These are phyloP conservation scores for Trididemnum nubilum DNA, from an alignment of 23 tunicate genomes.

Conservation along the genomic window DNA sequence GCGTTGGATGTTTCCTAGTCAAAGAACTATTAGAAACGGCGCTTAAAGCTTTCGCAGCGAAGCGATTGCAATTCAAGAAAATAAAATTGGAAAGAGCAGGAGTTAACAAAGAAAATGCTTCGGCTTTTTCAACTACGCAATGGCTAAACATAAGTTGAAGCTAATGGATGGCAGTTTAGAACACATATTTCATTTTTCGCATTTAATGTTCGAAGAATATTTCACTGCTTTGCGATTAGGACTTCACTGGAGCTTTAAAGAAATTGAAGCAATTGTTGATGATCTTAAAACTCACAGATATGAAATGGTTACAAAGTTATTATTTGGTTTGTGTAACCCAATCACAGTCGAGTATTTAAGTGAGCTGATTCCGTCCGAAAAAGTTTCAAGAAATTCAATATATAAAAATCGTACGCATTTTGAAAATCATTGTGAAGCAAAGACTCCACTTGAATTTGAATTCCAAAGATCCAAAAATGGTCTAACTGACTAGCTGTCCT, in stretches of 20 bases:
- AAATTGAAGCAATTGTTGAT: background rate
- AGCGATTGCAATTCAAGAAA: background rate
- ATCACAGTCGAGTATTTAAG: background rate
- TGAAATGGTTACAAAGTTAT: background rate
- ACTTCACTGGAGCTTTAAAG: background rate
- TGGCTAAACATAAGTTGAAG: background rate
- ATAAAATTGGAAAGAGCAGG: background rate
- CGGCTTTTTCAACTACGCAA: background rate
- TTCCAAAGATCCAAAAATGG: no score
- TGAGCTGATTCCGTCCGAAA: no score
- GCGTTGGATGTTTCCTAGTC: background rate
- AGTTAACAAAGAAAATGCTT: background rate
- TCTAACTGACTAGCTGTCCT: no score
- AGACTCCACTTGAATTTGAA: no score
- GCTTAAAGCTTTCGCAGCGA: background rate
- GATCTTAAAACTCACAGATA: background rate
- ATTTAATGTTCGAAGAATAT: background rate
- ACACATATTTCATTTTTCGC: background rate
- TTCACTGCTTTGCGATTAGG: background rate
- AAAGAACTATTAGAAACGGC: background rate
- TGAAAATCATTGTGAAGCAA: no score
- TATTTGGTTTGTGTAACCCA: background rate
- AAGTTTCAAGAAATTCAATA: no score
- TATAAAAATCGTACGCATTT: no score
- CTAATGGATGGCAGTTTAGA: background rate